Evolutionary conservation across 2,888 invertebrate species (phyloP).

Genomic region (Lasioglossum villosulum): DNA sequence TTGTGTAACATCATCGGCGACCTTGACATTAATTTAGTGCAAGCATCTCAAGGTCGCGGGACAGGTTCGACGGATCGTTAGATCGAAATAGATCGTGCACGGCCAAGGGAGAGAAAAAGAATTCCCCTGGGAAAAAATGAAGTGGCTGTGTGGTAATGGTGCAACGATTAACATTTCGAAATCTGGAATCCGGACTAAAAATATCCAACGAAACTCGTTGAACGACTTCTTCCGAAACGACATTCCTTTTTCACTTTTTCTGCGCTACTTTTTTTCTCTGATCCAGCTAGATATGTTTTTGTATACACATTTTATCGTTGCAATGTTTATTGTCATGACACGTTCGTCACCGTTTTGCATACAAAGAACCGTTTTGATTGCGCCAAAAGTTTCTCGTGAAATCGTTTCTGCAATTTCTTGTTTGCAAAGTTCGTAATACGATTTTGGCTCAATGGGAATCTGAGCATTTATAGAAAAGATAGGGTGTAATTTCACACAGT

Average conservation of each 20-base stretch:
- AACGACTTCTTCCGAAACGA: not conserved
- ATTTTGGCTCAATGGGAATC: no score
- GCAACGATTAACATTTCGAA: conserved; percentile 11
- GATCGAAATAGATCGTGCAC: conserved; percentile 1
- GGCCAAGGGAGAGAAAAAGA: not conserved
- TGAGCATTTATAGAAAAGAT: no score
- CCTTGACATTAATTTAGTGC: conserved; percentile 47
- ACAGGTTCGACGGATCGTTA: not conserved
- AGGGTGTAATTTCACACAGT: no score
- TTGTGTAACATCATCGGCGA: conserved; percentile 25
- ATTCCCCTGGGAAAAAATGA: not conserved
- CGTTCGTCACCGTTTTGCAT: not conserved
- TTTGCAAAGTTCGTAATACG: no score
- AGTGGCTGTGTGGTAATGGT: not conserved
- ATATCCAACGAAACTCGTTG: not conserved
- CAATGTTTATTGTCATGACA: not conserved
- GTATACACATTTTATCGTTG: not conserved
- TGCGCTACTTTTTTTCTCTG: not conserved
- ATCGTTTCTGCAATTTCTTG: not conserved
- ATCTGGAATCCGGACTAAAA: not conserved
- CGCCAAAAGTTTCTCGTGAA: not conserved
- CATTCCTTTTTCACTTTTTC: not conserved
- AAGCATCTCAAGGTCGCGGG: conserved; percentile 25
- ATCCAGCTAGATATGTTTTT: not conserved
- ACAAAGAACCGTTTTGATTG: not conserved